Percentiles rank a stretch among this genome's conserved stretches.
These are phyloP conservation scores for Ellobius talpinus DNA, from an alignment of 2,113 vertebrate genomes.

Conservation along the genomic window DNA sequence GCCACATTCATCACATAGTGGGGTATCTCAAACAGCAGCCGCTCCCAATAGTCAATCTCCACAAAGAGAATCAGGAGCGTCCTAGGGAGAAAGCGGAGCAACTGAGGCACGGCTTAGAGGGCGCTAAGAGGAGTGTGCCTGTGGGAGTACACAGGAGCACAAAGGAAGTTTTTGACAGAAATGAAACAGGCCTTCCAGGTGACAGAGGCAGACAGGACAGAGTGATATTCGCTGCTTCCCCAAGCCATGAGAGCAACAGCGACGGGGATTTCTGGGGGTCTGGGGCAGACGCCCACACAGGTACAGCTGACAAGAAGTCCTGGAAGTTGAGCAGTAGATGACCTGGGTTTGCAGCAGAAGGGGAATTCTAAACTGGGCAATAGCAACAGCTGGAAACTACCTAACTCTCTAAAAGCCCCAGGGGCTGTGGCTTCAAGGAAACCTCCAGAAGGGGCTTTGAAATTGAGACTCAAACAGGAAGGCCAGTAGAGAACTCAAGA, in stretches of 20 bases:
- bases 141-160: neutral
- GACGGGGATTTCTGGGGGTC: neutral
- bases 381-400: neutral
- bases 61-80: slow-evolving; percentile 88
- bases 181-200: neutral
- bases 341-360: neutral
- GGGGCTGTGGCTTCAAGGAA: neutral
- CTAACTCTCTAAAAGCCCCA: neutral
- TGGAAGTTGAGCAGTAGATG: neutral
- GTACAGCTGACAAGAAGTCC: neutral
- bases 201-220: neutral
- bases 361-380: neutral
- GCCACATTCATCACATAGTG: slow-evolving; percentile 87
- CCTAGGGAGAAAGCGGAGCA: slow-evolving; percentile 79
- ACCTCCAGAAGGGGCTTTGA: neutral
- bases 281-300: neutral
- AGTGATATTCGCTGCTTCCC: neutral
- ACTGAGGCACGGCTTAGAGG: too few species aligned
- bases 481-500: neutral
- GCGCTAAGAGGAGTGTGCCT: rapidly evolving
- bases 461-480: neutral
- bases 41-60: slow-evolving; percentile 93
- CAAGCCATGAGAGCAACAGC: neutral
- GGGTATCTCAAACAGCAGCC: slow-evolving; percentile 90
- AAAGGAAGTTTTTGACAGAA: neutral